phyloP scores from a whole-genome alignment of 1,140 invertebrate genomes.

The Polypedilum vanderplanki region DNA sequence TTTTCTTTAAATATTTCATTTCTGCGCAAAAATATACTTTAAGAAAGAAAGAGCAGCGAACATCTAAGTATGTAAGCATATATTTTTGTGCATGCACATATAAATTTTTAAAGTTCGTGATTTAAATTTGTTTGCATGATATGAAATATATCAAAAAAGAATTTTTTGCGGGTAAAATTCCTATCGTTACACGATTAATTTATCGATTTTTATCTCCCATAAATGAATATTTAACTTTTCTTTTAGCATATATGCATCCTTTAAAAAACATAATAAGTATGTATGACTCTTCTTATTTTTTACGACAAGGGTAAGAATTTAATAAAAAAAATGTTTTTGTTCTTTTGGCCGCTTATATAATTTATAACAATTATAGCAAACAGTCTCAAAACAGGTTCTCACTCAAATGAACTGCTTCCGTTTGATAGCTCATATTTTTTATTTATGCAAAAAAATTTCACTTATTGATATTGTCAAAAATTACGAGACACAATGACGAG shows the following conservation, averaged over 20 bases:
- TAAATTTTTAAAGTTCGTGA: background rate
- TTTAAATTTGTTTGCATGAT: constrained; percentile 19
- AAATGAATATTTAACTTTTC: too few species aligned
- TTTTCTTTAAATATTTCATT: too few species aligned
- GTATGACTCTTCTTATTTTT: too few species aligned
- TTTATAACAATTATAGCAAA: constrained; percentile 16
- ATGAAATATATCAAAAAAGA: background rate
- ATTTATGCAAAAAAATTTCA: background rate
- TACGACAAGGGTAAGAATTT: too few species aligned
- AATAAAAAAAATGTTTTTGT: too few species aligned
- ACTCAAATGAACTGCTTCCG: background rate
- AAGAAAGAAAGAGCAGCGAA: too few species aligned
- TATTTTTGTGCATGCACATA: background rate
- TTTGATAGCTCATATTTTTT: background rate
- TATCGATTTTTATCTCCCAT: background rate
- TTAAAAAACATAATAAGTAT: too few species aligned
- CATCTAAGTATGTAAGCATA: background rate
- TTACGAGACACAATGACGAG: background rate
- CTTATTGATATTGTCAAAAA: constrained; percentile 9
- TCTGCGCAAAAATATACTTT: too few species aligned
- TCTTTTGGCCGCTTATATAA: background rate
- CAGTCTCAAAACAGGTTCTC: background rate
- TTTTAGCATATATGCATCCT: too few species aligned
- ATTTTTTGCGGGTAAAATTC: background rate
- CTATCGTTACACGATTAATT: constrained; percentile 13